Percentiles rank a stretch among this genome's conserved stretches.
Conservation (phyloP, 2,797 vertebrate genomes). For the Sebastes paucispinis region DNA sequence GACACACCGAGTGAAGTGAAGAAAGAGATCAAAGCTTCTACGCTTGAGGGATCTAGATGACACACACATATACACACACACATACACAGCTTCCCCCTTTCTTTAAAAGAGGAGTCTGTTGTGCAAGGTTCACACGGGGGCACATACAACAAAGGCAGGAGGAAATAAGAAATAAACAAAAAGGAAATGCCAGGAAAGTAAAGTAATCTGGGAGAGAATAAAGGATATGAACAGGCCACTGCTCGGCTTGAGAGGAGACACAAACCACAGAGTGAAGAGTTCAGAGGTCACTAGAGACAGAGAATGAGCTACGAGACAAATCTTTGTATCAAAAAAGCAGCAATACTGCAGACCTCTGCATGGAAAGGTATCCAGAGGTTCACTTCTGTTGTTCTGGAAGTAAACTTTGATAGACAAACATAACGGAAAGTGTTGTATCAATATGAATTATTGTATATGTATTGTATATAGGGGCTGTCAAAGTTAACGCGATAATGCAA, state of each 20-base stretch:
- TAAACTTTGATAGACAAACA: slow-evolving; percentile 20
- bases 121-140: slow-evolving; percentile 53
- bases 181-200: slow-evolving; percentile 64
- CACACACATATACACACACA: slow-evolving; percentile 7
- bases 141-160: slow-evolving; percentile 69
- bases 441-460: neutral
- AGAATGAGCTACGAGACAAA: slow-evolving; percentile 33
- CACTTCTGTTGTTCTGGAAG: neutral
- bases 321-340: slow-evolving; percentile 14
- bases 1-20: slow-evolving; percentile 36
- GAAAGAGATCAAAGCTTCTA: slow-evolving; percentile 63
- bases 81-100: neutral
- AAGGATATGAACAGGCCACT: slow-evolving; percentile 48
- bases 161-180: slow-evolving; percentile 71
- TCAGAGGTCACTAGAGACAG: slow-evolving; percentile 49
- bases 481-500: too few relatives aligned
- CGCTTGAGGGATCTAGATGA: slow-evolving; percentile 53
- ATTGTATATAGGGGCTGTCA: neutral
- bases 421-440: neutral
- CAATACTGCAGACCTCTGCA: neutral
- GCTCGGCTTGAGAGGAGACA: slow-evolving; percentile 51
- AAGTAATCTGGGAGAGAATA: slow-evolving; percentile 60
- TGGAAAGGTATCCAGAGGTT: neutral
- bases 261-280: slow-evolving; percentile 31
- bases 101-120: slow-evolving; percentile 50